Base-by-base conservation (phyloP, 1,140 invertebrate species). In the Frieseomelitta varia region DNA sequence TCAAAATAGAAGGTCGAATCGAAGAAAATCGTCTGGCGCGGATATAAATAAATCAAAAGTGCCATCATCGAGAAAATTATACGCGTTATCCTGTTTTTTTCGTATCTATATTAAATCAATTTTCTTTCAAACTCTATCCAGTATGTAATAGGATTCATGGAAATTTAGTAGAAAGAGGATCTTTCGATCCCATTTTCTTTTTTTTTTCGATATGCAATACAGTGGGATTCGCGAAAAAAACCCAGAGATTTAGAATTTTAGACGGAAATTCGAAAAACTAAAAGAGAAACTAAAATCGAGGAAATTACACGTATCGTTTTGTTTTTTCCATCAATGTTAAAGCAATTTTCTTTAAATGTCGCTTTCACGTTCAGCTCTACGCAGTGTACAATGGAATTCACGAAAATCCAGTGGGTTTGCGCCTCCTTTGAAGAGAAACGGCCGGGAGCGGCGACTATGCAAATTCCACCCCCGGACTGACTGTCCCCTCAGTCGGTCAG, bases 401-500 rank as follows among this genome's bases (percentile, higher is more conserved):
- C 6, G 24, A 56, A 27, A 39, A 56, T 61, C 6, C 24, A 2
- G 21, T 56, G 15, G 27, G 61, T 73, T 27, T 14, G 15, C 24
- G 63, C 15, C 58, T 69, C 51, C 24, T 17, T 14, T 30, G 69
- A 61, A 73, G 12, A 58, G 55, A 80, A 73, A n/a, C 68, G 47
- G 11, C 51, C 61, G 75, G 17, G 61, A 81, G 58, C 56, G 72
- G 67, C 61, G 67, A 34, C 90, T 93, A 93, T 93, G 93, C 91
- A 93, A 93, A 93, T 93, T 85, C 81, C 85, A 81, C 75, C 78
- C 84, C 71, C 79, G 61, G 55, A n/a, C 75, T 81, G 72, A 55
- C 34, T 88, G 90, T 89, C 90, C 91, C 92, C 89, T 90, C 84
- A 85, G 85, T 90, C 87, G 91, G 91, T 91, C 92, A 92, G 91